Conservation (phyloP, 1,140 invertebrate species). For the Drosophila kohkoa region DNA sequence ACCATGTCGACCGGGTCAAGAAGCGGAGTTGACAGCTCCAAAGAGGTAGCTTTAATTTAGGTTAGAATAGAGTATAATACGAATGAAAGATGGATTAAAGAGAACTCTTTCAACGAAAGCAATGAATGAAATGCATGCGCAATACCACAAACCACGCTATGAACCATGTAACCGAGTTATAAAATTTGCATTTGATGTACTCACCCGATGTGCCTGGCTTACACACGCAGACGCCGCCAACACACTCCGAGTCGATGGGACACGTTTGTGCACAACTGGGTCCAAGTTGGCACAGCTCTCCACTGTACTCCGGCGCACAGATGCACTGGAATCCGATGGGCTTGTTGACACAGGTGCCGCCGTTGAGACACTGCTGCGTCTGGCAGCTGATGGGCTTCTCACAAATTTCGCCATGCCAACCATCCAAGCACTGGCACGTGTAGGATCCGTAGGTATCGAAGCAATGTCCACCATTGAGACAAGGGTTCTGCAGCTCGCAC, state of each 20-base stretch:
- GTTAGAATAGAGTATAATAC: constrained; percentile 17
- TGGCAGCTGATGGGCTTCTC: constrained; percentile 86
- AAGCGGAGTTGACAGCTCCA: constrained; percentile 59
- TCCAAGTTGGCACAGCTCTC: constrained; percentile 84
- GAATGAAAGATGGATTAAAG: constrained; percentile 1
- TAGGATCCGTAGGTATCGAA: constrained; percentile 92
- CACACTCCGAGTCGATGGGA: constrained; percentile 82
- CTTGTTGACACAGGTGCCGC: constrained; percentile 88
- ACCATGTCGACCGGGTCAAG: constrained; percentile 45
- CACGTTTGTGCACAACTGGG: constrained; percentile 75
- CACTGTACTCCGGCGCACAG: constrained; percentile 89
- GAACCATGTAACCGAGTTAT: background rate
- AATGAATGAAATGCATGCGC: constrained; percentile 42
- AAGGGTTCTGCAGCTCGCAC: constrained; percentile 89
- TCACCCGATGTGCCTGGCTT: constrained; percentile 88
- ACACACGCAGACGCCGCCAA: constrained; percentile 87
- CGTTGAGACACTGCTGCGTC: constrained; percentile 87
- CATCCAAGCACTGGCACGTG: constrained; percentile 92
- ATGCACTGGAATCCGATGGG: constrained; percentile 88
- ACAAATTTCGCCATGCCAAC: constrained; percentile 91
- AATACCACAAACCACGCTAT: constrained; percentile 21
- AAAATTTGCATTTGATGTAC: constrained; percentile 24
- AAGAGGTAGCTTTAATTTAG: constrained; percentile 57
- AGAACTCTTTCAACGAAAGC: constrained; percentile 9
- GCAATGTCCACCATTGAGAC: constrained; percentile 91